Evolutionary conservation across 2,113 vertebrate genomes (phyloP).

Genomic region (Python bivittatus): DNA sequence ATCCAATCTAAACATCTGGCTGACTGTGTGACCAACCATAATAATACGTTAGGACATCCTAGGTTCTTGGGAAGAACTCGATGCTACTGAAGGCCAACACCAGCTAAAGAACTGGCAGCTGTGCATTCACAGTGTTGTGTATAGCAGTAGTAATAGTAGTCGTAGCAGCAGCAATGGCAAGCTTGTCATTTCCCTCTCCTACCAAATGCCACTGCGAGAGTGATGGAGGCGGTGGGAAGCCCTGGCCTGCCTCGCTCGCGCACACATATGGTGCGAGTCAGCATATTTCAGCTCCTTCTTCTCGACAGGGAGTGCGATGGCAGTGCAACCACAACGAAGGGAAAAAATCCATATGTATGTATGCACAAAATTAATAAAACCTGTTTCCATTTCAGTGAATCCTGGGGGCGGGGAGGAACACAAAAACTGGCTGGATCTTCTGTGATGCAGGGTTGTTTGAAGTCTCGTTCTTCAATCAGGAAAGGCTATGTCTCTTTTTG

Average conservation of each 20-base stretch:
- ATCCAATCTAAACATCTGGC: too few relatives aligned
- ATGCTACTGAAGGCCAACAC: too few relatives aligned
- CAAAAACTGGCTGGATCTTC: not conserved
- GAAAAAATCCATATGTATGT: not conserved
- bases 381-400: not conserved
- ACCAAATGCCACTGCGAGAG: not conserved
- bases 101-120: too few relatives aligned
- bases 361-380: constrained; percentile 16
- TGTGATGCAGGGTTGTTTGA: not conserved
- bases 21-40: too few relatives aligned
- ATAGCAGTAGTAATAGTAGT: too few relatives aligned
- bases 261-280: not conserved
- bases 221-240: not conserved
- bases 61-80: too few relatives aligned
- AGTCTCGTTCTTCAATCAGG: not conserved
- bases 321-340: not conserved
- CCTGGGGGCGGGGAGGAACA: not conserved
- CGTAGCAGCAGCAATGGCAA: not conserved
- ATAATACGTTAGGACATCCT: too few relatives aligned
- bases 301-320: not conserved
- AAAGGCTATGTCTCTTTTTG: not conserved
- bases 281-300: not conserved
- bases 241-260: accelerated
- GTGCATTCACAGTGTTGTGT: too few relatives aligned
- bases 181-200: not conserved